phyloP scores from a whole-genome alignment of 2,113 vertebrate species.

The Alouatta palliata region DNA sequence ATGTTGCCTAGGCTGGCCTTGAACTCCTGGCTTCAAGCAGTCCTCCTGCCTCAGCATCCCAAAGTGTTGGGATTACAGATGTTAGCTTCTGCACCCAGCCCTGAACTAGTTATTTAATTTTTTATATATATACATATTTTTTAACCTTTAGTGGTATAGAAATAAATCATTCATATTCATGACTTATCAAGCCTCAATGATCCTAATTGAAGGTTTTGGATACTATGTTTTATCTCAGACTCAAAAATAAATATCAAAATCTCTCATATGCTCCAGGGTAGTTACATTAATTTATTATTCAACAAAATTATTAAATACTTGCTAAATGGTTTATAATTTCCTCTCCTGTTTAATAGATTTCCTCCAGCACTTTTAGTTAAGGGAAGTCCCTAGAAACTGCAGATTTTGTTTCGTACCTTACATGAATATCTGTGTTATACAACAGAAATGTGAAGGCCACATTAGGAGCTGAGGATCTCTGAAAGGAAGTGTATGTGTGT shows the following conservation, averaged over 20 bases:
- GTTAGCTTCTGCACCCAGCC: too few species aligned
- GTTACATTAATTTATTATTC: not conserved
- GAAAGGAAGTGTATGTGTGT: not conserved
- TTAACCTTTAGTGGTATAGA: not conserved
- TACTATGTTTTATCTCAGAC: not conserved
- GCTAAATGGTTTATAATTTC: not conserved
- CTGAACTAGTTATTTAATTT: not conserved
- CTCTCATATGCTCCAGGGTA: not conserved
- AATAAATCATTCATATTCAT: not conserved
- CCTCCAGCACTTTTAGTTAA: not conserved
- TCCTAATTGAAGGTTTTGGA: not conserved
- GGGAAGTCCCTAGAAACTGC: not conserved
- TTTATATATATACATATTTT: too few species aligned
- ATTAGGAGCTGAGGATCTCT: not conserved
- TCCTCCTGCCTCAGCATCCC: too few species aligned
- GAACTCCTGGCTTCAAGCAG: too few species aligned
- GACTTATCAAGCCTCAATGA: not conserved
- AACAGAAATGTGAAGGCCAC: not conserved
- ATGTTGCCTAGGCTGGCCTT: too few species aligned
- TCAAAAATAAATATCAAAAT: not conserved
- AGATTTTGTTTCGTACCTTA: not conserved
- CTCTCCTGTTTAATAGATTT: not conserved
- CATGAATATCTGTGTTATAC: not conserved
- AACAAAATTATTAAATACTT: not conserved
- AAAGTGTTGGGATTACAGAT: too few species aligned